Conservation (phyloP, 2,888 invertebrate genomes). For the Acholoe squamosa region DNA sequence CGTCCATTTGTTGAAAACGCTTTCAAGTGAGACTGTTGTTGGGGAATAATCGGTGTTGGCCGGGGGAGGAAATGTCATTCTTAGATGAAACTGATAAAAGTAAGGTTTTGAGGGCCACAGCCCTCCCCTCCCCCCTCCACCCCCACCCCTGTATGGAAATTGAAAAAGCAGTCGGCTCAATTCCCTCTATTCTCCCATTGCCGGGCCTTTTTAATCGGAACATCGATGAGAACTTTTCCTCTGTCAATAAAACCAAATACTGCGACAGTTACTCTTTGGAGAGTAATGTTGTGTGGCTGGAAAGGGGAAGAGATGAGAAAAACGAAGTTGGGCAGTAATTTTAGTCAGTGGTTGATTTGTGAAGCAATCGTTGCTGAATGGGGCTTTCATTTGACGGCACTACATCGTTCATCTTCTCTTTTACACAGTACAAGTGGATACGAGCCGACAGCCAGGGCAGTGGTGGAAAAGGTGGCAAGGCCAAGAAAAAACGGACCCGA, state of each 20-base stretch:
- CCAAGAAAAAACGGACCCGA: constrained; percentile 73
- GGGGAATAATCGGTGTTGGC: constrained; percentile 23
- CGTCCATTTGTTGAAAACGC: constrained; percentile 16
- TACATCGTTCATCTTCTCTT: not conserved
- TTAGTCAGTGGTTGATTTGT: constrained; percentile 24
- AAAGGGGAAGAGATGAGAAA: not conserved
- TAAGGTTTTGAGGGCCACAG: not conserved
- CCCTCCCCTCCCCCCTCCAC: not conserved
- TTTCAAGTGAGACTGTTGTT: constrained; percentile 2
- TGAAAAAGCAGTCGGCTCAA: not conserved
- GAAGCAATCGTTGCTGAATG: not conserved
- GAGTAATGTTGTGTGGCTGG: not conserved
- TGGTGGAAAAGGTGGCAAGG: constrained; percentile 67
- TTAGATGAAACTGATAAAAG: constrained; percentile 1
- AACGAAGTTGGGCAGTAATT: not conserved
- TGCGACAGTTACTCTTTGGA: not conserved
- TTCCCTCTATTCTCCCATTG: not conserved
- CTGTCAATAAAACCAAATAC: not conserved
- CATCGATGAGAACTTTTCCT: not conserved
- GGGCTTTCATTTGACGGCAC: not conserved
- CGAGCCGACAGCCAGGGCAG: constrained; percentile 74
- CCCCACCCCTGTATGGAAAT: not conserved
- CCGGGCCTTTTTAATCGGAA: not conserved
- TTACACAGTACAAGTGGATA: constrained; percentile 81
- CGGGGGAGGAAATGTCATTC: constrained; percentile 25